Conservation (phyloP, 2,797 vertebrate species). For the Rhinichthys osculus region DNA sequence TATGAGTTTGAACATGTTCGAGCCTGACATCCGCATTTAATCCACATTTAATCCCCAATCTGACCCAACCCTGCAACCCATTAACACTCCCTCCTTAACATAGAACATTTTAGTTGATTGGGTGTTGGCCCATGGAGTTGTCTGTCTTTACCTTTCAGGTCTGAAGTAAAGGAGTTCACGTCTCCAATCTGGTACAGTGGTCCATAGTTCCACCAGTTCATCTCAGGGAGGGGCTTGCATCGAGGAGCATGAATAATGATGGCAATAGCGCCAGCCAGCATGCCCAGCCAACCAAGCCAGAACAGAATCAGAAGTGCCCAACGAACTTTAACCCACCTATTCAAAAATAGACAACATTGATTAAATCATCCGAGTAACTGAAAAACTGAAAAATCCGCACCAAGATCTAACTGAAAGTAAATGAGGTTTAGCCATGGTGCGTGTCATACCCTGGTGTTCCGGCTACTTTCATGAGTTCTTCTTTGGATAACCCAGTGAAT, state of each 20-base stretch:
- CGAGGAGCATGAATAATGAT: conserved; percentile 88
- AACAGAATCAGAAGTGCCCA: conserved; percentile 86
- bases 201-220: conserved; percentile 85
- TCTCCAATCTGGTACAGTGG: conserved; percentile 82
- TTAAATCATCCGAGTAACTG: neutral
- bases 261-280: conserved; percentile 84
- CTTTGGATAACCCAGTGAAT: conserved; percentile 89
- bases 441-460: conserved; percentile 79
- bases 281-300: conserved; percentile 90
- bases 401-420: neutral
- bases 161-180: conserved; percentile 73
- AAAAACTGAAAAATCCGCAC: neutral
- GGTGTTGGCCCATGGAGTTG: neutral
- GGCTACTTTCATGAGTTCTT: conserved; percentile 87
- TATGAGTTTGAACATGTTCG: neutral
- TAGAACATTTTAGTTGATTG: neutral
- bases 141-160: conserved; percentile 76
- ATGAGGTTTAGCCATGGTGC: neutral
- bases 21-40: neutral
- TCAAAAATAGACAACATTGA: neutral
- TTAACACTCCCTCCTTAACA: neutral
- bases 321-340: conserved; percentile 85
- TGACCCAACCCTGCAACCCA: neutral
- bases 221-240: conserved; percentile 80
- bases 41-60: neutral